Evolutionary conservation across 2,113 vertebrate species (phyloP).

Genomic region (Ictalurus punctatus): DNA sequence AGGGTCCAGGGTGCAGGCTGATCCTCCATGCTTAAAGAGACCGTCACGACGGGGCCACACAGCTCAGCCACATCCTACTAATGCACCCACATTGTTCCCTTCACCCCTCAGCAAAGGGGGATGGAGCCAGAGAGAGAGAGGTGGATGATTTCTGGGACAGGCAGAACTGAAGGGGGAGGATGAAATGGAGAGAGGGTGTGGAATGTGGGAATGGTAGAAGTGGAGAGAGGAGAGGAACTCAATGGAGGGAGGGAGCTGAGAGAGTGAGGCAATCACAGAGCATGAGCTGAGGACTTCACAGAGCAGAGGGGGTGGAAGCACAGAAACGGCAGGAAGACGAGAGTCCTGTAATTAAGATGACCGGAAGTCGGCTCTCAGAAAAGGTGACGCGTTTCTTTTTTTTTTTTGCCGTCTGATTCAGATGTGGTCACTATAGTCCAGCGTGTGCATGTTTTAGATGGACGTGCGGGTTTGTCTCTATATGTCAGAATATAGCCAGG

Average conservation of each 20-base stretch:
- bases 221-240: neutral
- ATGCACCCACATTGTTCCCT: constrained; percentile 53
- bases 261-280: constrained; percentile 14
- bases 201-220: constrained; percentile 22
- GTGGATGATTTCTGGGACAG: constrained; percentile 34
- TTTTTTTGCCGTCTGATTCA: neutral
- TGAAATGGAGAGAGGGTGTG: constrained; percentile 21
- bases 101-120: constrained; percentile 23
- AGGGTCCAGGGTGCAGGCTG: constrained; percentile 38
- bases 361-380: constrained; percentile 40
- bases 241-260: constrained; percentile 22
- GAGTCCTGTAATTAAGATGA: constrained; percentile 32
- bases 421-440: neutral
- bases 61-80: constrained; percentile 42
- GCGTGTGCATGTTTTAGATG: neutral
- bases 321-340: constrained; percentile 36
- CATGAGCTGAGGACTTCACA: constrained; percentile 26
- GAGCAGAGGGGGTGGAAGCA: constrained; percentile 13
- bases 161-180: constrained; percentile 6
- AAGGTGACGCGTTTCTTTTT: constrained; percentile 39
- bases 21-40: constrained; percentile 47
- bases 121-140: neutral
- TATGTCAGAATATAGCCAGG: constrained; percentile 22
- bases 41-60: constrained; percentile 42
- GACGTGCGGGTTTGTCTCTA: constrained; percentile 8